Percentiles rank a stretch among this genome's conserved stretches.
phyloP scores from a whole-genome alignment of 2,888 invertebrate species.

The Panzeria rudis region DNA sequence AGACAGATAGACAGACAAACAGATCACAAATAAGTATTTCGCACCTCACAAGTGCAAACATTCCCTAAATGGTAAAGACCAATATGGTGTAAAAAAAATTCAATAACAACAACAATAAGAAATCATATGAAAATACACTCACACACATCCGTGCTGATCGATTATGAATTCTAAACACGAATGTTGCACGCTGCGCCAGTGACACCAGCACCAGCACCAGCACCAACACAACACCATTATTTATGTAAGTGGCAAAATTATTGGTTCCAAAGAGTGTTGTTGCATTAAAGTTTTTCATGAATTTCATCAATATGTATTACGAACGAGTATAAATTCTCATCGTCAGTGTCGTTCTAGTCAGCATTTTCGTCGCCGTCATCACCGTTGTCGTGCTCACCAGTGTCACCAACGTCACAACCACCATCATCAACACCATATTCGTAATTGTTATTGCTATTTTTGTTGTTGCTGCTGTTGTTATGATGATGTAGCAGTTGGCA shows the following conservation, averaged over 20 bases:
- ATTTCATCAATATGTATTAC: constrained; percentile 37
- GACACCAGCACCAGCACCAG: constrained; percentile 56
- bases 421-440: constrained; percentile 31
- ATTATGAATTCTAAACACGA: constrained; percentile 80
- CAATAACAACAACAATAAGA: constrained; percentile 51
- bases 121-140: constrained; percentile 9
- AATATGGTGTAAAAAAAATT: constrained; percentile 56
- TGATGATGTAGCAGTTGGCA: constrained; percentile 54
- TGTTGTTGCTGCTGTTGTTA: constrained; percentile 28
- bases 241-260: not conserved
- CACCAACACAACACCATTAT: constrained; percentile 17
- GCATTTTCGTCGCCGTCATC: constrained; percentile 26
- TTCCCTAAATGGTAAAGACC: constrained; percentile 69
- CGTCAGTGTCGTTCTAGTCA: constrained; percentile 49
- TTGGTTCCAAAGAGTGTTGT: constrained; percentile 16
- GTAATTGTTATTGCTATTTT: constrained; percentile 34
- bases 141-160: constrained; percentile 70
- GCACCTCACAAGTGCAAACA: constrained; percentile 69
- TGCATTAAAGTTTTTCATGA: constrained; percentile 48
- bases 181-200: constrained; percentile 72
- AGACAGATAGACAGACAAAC: constrained; percentile 22
- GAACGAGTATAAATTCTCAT: constrained; percentile 1
- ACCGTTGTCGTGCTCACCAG: not conserved
- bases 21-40: constrained; percentile 65
- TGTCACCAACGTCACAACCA: constrained; percentile 56